phyloP scores from a whole-genome alignment of 1,140 invertebrate species.

The Cotesia vestalis region DNA sequence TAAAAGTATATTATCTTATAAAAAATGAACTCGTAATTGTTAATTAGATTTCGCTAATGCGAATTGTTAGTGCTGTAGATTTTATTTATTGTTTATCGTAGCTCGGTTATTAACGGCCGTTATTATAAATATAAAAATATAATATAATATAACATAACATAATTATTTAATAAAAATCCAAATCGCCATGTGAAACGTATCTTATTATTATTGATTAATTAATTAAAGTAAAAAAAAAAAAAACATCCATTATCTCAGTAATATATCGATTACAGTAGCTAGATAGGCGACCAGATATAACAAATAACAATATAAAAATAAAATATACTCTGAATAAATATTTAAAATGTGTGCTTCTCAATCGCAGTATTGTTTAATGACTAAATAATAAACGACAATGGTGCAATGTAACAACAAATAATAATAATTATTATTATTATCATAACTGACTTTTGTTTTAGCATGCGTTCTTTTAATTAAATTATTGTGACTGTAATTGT shows the following conservation, averaged over 20 bases:
- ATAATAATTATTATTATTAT: conserved; percentile 1
- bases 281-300: conserved; percentile 16
- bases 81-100: conserved; percentile 57
- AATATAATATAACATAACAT: conserved; percentile 1
- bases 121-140: neutral
- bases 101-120: too few species aligned
- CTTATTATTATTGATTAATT: neutral
- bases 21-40: too few species aligned
- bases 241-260: neutral
- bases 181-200: conserved; percentile 28
- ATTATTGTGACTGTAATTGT: neutral
- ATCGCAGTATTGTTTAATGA: conserved; percentile 31
- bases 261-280: conserved; percentile 5
- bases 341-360: conserved; percentile 26
- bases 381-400: neutral
- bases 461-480: neutral
- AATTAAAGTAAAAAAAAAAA: conserved; percentile 31
- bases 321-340: conserved; percentile 5
- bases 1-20: too few species aligned
- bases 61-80: conserved; percentile 36
- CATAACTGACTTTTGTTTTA: neutral
- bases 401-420: conserved; percentile 21
- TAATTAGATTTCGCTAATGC: too few species aligned
- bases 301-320: conserved; percentile 10
- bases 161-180: conserved; percentile 27